Percentiles rank a stretch among this genome's conserved stretches.
Conservation (phyloP, 2,797 vertebrate species). For the Characodon lateralis region DNA sequence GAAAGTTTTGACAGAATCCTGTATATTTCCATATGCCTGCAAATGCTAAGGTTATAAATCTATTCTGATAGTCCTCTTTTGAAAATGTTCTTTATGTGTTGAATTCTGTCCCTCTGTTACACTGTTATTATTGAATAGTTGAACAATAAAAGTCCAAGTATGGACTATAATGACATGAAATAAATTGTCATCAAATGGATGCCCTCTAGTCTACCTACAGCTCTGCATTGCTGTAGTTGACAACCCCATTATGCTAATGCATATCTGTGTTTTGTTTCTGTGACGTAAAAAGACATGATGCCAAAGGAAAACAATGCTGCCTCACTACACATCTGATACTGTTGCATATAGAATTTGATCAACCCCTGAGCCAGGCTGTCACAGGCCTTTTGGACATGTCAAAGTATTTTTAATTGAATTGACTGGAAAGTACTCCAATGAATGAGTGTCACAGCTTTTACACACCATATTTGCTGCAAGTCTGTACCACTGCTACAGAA, state of each 20-base stretch:
- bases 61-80: background rate
- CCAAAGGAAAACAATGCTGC: background rate
- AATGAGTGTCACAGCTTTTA: no score
- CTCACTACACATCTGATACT: background rate
- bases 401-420: no score
- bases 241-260: background rate
- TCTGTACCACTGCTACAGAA: no score
- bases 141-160: background rate
- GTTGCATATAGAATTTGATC: no score
- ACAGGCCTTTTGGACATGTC: no score
- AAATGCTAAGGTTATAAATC: background rate
- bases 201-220: background rate
- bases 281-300: background rate
- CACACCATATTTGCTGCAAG: no score
- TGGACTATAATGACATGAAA: background rate
- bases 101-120: background rate
- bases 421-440: no score
- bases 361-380: no score
- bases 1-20: background rate
- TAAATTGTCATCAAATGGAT: background rate
- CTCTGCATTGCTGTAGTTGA: background rate
- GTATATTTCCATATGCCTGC: background rate
- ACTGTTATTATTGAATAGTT: background rate
- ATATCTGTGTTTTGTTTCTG: background rate
- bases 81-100: background rate